These are phyloP conservation scores for Colinus virginianus DNA, from an alignment of 2,113 vertebrate species.

Conservation along the genomic window DNA sequence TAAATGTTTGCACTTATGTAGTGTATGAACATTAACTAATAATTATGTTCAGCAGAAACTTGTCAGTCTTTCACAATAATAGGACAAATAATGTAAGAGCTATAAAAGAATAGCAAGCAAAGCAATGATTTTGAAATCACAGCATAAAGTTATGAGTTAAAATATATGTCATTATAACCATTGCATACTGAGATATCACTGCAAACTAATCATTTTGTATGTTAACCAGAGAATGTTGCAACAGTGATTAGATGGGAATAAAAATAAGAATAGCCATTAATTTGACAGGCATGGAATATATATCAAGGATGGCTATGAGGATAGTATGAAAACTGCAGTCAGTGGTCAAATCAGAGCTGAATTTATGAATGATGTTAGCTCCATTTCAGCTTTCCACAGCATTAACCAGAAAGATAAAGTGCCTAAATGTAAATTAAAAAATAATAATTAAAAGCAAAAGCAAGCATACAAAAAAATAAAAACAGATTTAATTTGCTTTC, in stretches of 20 bases:
- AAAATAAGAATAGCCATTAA: slow-evolving; percentile 23
- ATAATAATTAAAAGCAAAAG: not conserved
- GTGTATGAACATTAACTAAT: slow-evolving; percentile 59
- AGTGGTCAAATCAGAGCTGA: not conserved
- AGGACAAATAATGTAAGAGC: slow-evolving; percentile 41
- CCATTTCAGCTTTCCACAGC: not conserved
- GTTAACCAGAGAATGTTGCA: slow-evolving; percentile 17
- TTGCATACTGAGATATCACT: slow-evolving; percentile 32
- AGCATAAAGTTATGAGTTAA: slow-evolving; percentile 58
- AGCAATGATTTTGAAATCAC: slow-evolving; percentile 72
- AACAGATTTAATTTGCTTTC: not conserved
- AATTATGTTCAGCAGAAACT: slow-evolving; percentile 71
- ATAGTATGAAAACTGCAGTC: not conserved
- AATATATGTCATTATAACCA: slow-evolving; percentile 61
- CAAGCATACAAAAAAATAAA: not conserved
- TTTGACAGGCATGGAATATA: not conserved
- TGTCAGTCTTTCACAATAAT: slow-evolving; percentile 68
- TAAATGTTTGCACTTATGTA: slow-evolving; percentile 55
- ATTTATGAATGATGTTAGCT: not conserved
- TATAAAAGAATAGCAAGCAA: slow-evolving; percentile 59
- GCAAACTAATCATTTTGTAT: slow-evolving; percentile 33
- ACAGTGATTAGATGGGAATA: not conserved
- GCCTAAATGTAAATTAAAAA: not conserved
- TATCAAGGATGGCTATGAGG: not conserved
- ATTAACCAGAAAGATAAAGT: not conserved